phyloP scores from a whole-genome alignment of 2,888 invertebrate genomes.

The Marasmarcha lunaedactyla region DNA sequence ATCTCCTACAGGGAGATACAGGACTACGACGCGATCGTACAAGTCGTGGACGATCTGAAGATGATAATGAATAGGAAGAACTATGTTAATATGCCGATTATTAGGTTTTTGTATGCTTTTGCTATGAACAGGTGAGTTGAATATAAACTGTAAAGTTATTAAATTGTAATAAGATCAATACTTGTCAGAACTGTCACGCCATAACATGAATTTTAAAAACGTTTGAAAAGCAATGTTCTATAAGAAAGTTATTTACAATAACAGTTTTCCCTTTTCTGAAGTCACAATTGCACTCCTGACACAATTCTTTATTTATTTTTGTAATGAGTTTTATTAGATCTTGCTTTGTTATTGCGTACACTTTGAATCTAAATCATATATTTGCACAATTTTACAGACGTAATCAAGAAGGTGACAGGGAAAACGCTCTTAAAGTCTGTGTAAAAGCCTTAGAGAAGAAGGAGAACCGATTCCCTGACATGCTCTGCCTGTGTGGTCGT shows the following conservation, averaged over 20 bases:
- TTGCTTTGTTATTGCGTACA: no score
- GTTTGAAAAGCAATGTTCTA: no score
- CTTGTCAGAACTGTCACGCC: no score
- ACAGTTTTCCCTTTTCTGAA: no score
- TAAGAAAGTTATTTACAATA: no score
- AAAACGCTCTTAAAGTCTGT: constrained; percentile 92
- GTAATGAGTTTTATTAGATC: no score
- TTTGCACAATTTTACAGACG: constrained; percentile 75
- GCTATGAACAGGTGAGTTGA: constrained; percentile 85
- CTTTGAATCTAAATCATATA: no score
- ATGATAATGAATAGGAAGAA: constrained; percentile 90
- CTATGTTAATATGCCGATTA: constrained; percentile 89
- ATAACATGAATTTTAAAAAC: no score
- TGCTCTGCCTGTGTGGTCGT: constrained; percentile 96
- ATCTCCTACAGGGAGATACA: constrained; percentile 92
- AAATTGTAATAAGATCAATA: no score
- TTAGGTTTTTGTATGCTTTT: constrained; percentile 95
- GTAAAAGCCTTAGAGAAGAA: constrained; percentile 91
- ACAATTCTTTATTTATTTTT: no score
- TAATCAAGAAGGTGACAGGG: constrained; percentile 93
- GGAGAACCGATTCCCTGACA: constrained; percentile 96
- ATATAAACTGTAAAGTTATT: no score
- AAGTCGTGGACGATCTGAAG: constrained; percentile 92
- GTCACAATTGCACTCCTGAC: no score
- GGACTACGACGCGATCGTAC: constrained; percentile 98